A percentile compares a stretch with the other conserved stretches of the same genome.
These are phyloP conservation scores for Agapornis canus DNA, from an alignment of 2,797 vertebrate genomes.

Conservation along the genomic window DNA sequence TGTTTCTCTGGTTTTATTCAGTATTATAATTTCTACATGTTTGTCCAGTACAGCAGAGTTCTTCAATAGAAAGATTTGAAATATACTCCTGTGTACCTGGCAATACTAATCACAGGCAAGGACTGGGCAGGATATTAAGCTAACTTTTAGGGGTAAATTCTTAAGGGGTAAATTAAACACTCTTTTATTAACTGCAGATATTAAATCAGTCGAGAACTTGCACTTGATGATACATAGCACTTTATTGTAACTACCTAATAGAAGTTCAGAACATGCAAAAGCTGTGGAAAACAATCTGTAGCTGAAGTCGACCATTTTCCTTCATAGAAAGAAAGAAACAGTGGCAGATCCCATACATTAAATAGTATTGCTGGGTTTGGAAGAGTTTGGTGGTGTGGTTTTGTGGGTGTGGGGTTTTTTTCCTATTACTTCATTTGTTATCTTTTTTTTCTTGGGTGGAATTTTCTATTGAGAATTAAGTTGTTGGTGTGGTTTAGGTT, in stretches of 20 bases:
- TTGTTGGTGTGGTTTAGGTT: fast-evolving
- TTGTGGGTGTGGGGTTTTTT: background rate
- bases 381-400: background rate
- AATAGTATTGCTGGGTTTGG: background rate
- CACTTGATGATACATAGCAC: background rate
- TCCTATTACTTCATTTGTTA: background rate
- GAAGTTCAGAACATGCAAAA: background rate
- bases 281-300: background rate
- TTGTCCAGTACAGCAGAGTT: background rate
- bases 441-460: background rate
- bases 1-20: background rate
- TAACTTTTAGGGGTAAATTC: background rate
- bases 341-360: background rate
- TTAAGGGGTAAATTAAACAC: background rate
- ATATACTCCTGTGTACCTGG: background rate
- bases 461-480: background rate
- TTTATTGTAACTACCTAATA: background rate
- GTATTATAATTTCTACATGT: background rate
- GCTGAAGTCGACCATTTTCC: background rate
- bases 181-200: background rate
- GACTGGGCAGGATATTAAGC: background rate
- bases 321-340: background rate
- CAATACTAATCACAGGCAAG: background rate
- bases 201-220: background rate
- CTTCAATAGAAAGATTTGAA: background rate